Conservation (phyloP, 2,113 vertebrate genomes). For the Cebus imitator region DNA sequence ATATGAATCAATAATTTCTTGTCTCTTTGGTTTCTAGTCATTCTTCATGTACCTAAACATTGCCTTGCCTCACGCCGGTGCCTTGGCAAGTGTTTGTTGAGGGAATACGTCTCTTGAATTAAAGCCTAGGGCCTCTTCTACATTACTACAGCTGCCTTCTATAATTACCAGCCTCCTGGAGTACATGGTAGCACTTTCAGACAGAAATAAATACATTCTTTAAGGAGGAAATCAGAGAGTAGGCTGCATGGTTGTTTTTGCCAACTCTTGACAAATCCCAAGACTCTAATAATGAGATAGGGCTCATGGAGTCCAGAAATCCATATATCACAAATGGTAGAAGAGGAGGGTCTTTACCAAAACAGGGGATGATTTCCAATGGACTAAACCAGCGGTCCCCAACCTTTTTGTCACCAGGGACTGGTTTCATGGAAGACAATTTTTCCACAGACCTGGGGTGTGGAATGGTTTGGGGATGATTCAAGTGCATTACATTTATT, state of each 20-base stretch:
- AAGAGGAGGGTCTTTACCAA: background rate
- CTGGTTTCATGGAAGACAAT: no score
- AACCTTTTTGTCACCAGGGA: no score
- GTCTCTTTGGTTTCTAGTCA: background rate
- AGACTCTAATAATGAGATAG: background rate
- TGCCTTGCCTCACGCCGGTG: background rate
- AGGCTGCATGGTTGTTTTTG: background rate
- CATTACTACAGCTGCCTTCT: background rate
- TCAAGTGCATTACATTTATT: no score
- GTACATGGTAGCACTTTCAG: constrained; percentile 1
- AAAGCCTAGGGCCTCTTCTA: background rate
- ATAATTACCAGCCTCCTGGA: background rate
- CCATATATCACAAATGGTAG: background rate
- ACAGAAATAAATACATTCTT: constrained; percentile 25
- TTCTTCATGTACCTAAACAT: background rate
- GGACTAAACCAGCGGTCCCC: background rate
- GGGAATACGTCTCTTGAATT: background rate
- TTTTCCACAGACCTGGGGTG: no score
- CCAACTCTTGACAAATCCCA: background rate
- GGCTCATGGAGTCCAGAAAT: background rate
- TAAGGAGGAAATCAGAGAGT: constrained; percentile 8
- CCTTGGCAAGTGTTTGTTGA: background rate
- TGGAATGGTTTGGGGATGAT: no score
- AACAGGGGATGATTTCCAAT: background rate
- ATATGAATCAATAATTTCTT: background rate